Evolutionary conservation across 2,888 invertebrate species (phyloP).

Genomic region (Eulithis prunata): DNA sequence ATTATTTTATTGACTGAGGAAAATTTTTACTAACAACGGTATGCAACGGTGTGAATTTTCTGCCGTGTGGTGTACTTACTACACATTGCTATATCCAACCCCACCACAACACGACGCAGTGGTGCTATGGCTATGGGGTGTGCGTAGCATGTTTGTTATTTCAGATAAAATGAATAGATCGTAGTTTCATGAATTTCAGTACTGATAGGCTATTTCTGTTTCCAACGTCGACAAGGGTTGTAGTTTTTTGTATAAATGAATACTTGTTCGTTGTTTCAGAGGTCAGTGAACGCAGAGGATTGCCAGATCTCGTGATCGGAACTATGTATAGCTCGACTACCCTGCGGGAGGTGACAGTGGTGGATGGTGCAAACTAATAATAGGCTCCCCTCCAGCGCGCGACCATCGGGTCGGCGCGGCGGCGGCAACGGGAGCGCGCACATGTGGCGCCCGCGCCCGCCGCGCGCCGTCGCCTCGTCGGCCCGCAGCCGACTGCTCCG

Average conservation of each 20-base stretch:
- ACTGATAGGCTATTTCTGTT: constrained; percentile 17
- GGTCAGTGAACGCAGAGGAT: constrained; percentile 80
- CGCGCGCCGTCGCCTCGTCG: constrained; percentile 61
- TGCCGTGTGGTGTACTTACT: constrained; percentile 44
- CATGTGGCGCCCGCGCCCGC: constrained; percentile 67
- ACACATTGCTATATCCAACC: constrained; percentile 8
- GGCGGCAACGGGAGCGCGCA: constrained; percentile 43
- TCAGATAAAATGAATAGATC: constrained; percentile 11
- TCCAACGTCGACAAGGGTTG: constrained; percentile 30
- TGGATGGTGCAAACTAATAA: constrained; percentile 82
- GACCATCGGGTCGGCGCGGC: constrained; percentile 69
- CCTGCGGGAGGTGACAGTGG: constrained; percentile 84
- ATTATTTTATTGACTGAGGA: constrained; percentile 80
- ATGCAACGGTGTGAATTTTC: constrained; percentile 50
- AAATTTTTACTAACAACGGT: constrained; percentile 66
- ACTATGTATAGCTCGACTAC: constrained; percentile 82
- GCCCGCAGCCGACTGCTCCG: constrained; percentile 49
- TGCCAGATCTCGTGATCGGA: constrained; percentile 78
- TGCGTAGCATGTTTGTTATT: constrained; percentile 6
- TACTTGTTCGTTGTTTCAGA: constrained; percentile 64
- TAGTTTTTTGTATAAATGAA: constrained; percentile 37
- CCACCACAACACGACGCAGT: constrained; percentile 17
- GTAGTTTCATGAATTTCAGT: constrained; percentile 8
- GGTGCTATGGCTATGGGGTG: constrained; percentile 8
- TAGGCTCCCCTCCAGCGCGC: constrained; percentile 82